These are phyloP conservation scores for Bombus haemorrhoidalis DNA, from an alignment of 1,140 invertebrate species.

Conservation along the genomic window DNA sequence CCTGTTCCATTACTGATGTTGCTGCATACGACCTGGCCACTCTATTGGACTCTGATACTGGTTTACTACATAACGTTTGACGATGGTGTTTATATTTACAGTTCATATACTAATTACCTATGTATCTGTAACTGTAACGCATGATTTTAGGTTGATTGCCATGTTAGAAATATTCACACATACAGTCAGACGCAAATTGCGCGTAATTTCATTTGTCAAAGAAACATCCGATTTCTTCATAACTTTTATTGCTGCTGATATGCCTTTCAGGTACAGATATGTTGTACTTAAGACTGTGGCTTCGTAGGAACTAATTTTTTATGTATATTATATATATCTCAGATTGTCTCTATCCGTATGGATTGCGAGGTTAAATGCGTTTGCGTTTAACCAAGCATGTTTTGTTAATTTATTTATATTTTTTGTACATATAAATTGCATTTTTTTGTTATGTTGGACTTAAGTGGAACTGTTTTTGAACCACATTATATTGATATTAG, in stretches of 20 bases:
- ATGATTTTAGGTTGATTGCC: constrained; percentile 60
- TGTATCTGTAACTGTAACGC: constrained; percentile 75
- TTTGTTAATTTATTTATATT: constrained; percentile 75
- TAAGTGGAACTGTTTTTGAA: constrained; percentile 60
- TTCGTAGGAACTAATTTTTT: constrained; percentile 71
- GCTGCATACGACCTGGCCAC: constrained; percentile 75
- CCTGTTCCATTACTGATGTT: constrained; percentile 76
- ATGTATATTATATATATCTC: constrained; percentile 69
- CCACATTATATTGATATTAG: constrained; percentile 56
- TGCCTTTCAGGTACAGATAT: constrained; percentile 75
- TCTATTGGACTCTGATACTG: constrained; percentile 77
- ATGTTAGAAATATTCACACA: constrained; percentile 43
- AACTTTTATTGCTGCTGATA: constrained; percentile 56
- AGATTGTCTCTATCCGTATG: constrained; percentile 63
- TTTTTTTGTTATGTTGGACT: constrained; percentile 66
- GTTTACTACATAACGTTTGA: constrained; percentile 72
- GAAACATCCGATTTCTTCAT: constrained; percentile 33
- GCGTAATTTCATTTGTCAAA: constrained; percentile 29
- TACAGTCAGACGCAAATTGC: constrained; percentile 43
- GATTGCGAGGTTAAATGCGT: constrained; percentile 43
- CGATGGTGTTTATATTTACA: constrained; percentile 70
- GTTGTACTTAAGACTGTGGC: constrained; percentile 77
- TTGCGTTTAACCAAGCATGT: constrained; percentile 57
- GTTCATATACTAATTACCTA: constrained; percentile 67
- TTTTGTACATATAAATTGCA: constrained; percentile 77